Evolutionary conservation across 1,140 invertebrate species (phyloP).

Genomic region (Asbolus verrucosus): DNA sequence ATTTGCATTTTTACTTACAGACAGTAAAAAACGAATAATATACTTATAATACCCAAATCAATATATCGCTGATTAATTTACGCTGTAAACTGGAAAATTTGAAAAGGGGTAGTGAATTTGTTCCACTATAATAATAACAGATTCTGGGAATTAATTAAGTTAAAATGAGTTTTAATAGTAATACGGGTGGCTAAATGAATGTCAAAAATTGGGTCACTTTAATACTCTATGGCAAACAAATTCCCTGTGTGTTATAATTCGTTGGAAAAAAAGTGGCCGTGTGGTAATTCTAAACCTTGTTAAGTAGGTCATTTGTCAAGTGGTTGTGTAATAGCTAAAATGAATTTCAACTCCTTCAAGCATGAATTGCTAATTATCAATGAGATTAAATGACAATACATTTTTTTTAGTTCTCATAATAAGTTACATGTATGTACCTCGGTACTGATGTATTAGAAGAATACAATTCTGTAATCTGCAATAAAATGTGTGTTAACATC

Average conservation of each 20-base stretch:
- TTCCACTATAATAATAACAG: no score
- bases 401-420: constrained; percentile 28
- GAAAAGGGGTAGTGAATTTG: no score
- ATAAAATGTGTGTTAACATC: no score
- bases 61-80: no score
- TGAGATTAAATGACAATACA: constrained; percentile 45
- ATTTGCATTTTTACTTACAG: no score
- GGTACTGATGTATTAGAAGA: neutral
- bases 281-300: constrained; percentile 45
- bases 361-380: constrained; percentile 46
- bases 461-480: neutral
- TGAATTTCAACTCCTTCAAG: constrained; percentile 47
- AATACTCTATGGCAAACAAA: constrained; percentile 9
- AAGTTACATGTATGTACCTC: constrained; percentile 15
- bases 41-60: no score
- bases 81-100: no score
- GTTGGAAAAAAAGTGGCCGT: constrained; percentile 36
- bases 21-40: no score
- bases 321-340: constrained; percentile 43
- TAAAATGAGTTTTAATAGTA: constrained; percentile 4
- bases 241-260: constrained; percentile 20
- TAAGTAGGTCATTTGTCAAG: constrained; percentile 46
- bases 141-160: neutral
- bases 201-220: constrained; percentile 17
- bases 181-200: constrained; percentile 19